A percentile compares a stretch with the other conserved stretches of the same genome.
These are phyloP conservation scores for Zaprionus vittiger DNA, from an alignment of 1,140 invertebrate genomes.

Conservation along the genomic window DNA sequence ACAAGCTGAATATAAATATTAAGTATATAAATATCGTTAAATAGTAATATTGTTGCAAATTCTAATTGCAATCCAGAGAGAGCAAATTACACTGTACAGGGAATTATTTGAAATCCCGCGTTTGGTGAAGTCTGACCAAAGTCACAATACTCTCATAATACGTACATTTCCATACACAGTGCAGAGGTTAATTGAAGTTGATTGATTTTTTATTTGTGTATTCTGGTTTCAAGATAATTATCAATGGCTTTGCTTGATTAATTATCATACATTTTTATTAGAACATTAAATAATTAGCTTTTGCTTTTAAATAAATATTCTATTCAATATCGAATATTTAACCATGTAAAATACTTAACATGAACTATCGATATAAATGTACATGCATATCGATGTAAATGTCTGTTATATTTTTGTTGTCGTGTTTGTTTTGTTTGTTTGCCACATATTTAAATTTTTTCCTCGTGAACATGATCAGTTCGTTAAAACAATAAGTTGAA, in stretches of 20 bases:
- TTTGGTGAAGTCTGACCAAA: background rate
- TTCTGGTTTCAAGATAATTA: too few species aligned
- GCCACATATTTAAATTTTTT: background rate
- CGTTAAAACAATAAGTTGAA: background rate
- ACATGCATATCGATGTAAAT: background rate
- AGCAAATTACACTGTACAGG: background rate
- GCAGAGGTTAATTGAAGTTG: too few species aligned
- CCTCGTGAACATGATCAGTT: background rate
- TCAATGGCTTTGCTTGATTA: too few species aligned
- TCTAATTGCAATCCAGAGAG: too few species aligned
- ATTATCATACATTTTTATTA: background rate
- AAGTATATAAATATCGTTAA: background rate
- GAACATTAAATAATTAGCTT: background rate
- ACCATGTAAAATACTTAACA: background rate
- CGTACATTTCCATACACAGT: too few species aligned
- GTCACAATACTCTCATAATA: background rate
- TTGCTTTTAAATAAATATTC: background rate
- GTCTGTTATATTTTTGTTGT: background rate
- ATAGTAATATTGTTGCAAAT: background rate
- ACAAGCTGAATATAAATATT: conserved; percentile 49
- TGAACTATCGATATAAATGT: background rate
- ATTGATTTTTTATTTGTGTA: too few species aligned
- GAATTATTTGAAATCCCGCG: background rate
- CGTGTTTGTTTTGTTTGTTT: conserved; percentile 2
- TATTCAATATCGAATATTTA: background rate